Percentiles rank a stretch among this genome's conserved stretches.
phyloP scores from a whole-genome alignment of 2,113 vertebrate species.

The Rhizomys pruinosus region DNA sequence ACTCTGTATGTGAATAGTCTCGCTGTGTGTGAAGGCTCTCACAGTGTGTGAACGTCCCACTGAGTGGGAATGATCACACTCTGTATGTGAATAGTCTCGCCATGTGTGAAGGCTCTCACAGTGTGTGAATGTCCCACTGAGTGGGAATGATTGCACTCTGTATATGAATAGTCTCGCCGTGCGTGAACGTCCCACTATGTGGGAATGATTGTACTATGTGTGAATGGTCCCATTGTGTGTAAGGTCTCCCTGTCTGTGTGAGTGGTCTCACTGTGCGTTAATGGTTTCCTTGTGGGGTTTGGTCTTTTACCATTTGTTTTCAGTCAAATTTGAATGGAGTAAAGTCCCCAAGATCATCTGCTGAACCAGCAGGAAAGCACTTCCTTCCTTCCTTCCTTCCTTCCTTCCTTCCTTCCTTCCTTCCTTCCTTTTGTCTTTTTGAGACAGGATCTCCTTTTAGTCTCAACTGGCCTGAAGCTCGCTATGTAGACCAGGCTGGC shows the following conservation, averaged over 20 bases:
- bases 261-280: background rate
- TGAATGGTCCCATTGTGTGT: no score
- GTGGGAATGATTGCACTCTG: background rate
- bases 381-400: no score
- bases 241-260: background rate
- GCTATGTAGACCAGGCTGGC: no score
- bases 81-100: background rate
- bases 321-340: background rate
- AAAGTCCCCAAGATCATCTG: background rate
- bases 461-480: no score
- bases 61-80: no score
- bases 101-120: background rate
- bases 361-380: background rate
- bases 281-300: background rate
- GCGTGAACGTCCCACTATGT: no score
- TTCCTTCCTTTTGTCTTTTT: no score
- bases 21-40: background rate
- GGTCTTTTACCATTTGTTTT: conserved; percentile 2
- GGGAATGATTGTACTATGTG: no score
- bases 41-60: background rate
- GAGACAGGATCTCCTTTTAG: no score
- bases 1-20: no score
- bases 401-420: no score
- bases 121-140: background rate
- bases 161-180: background rate